Conservation (phyloP, 2,888 invertebrate species). For the Arge pagana region DNA sequence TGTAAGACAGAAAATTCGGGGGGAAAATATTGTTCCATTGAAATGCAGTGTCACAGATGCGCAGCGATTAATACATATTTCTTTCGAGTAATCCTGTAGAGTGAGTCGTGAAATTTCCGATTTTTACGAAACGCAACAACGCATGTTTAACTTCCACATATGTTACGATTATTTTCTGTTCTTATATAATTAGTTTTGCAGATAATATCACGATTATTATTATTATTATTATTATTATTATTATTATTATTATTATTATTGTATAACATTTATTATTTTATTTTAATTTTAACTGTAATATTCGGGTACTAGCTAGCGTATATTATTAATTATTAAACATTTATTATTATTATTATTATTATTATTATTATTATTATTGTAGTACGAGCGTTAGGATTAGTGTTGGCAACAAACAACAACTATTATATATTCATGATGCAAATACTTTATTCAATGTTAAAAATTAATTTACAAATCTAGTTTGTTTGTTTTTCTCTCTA, state of each 20-base stretch:
- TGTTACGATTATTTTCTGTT: not conserved
- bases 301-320: slow-evolving; percentile 49
- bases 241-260: slow-evolving; percentile 39
- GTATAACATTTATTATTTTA: slow-evolving; percentile 47
- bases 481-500: not conserved
- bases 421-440: not conserved
- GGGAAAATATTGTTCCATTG: too few species aligned
- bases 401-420: slow-evolving; percentile 7
- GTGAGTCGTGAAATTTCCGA: too few species aligned
- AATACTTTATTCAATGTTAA: slow-evolving; percentile 41
- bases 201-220: slow-evolving; percentile 16
- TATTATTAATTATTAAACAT: too few species aligned
- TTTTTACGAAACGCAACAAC: too few species aligned
- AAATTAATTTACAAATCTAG: slow-evolving; percentile 1
- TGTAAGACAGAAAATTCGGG: too few species aligned
- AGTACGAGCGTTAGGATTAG: slow-evolving; percentile 41
- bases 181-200: slow-evolving; percentile 2
- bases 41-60: too few species aligned
- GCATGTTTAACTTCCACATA: not conserved
- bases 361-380: slow-evolving; percentile 10
- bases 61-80: too few species aligned
- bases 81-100: too few species aligned
- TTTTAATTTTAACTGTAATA: slow-evolving; percentile 49
- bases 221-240: slow-evolving; percentile 38
- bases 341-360: slow-evolving; percentile 8